These are phyloP conservation scores for Crocidura indochinensis DNA, from an alignment of 2,797 vertebrate genomes.

Conservation along the genomic window DNA sequence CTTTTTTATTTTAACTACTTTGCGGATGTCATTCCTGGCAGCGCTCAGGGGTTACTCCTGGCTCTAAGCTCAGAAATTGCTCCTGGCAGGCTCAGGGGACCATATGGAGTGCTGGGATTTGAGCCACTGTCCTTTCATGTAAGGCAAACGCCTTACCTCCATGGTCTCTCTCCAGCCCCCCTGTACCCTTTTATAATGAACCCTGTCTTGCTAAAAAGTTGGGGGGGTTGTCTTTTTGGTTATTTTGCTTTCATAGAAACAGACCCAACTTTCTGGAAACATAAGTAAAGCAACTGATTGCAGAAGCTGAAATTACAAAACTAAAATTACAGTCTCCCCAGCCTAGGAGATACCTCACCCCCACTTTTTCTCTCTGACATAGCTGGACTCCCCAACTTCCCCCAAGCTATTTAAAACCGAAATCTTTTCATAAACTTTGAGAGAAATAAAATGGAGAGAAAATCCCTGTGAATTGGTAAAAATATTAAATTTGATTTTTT, in stretches of 20 bases:
- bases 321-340: neutral
- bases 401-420: slow-evolving; percentile 13
- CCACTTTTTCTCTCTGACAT: slow-evolving; percentile 7
- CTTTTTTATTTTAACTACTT: no score
- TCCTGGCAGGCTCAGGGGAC: no score
- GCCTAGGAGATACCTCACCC: neutral
- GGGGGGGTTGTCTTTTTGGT: neutral
- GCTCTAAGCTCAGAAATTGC: no score
- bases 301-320: neutral
- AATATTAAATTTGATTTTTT: slow-evolving; percentile 65
- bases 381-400: neutral
- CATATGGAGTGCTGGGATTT: no score
- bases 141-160: no score
- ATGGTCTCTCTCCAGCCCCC: no score
- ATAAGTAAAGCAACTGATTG: neutral
- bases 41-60: no score
- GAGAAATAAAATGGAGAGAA: slow-evolving; percentile 33
- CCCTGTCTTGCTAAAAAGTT: neutral
- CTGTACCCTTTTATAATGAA: neutral
- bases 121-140: no score
- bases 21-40: no score
- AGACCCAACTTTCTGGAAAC: slow-evolving; percentile 23
- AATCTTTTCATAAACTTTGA: slow-evolving; percentile 50
- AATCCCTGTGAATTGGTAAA: slow-evolving; percentile 67
- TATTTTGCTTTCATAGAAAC: slow-evolving; percentile 43